Evolutionary conservation across 2,888 invertebrate genomes (phyloP), one percentile per base, ranked within the genome.

Genomic region (Brachypterus glaber): DNA sequence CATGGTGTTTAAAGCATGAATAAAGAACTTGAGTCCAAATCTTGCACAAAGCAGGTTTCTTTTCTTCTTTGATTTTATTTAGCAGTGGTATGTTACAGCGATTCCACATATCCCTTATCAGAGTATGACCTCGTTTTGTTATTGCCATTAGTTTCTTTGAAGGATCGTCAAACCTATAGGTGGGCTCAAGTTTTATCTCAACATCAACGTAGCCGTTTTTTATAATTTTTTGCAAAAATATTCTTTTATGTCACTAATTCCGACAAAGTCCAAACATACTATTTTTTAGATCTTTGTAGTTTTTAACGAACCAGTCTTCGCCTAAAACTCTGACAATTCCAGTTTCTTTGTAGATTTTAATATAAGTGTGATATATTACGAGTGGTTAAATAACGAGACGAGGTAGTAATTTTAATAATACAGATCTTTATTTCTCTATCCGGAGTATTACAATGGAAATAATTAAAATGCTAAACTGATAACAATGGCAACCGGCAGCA

Each of bases 1-100:
- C n/a, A n/a, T 9, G 16, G 34, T 33, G 29, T 27, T 39, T 29
- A 39, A 39, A 30, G 35, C 39, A 30, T 39, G 29, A 36, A 13
- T 21, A 36, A 36, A 40, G 40, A 40, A 40, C 21, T 14, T 31
- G 25, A 36, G 13, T 26, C 34, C 27, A 39, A 39, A 39, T 34
- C 39, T 39, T 17, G 33, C 34, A 27, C 27, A 34, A 27, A 35
- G 34, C 16, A 35, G 15, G 11, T 34, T 16, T 34, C 18, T 36
- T 36, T 18, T 33, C 11, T 15, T 38, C 38, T 18, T 38, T 38
- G 24, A 38, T 18, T 34, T 27, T 34, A 34, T 39, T 39, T 34
- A 18, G 27, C 27, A 39, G 39, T 39, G 34, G 34, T 33, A 39
- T 34, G 34, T 39, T 26, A 17, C 34, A 34, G 21, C 16, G 39